A percentile compares a stretch with the other conserved stretches of the same genome.
These are phyloP conservation scores for Ispidina lecontei DNA, from an alignment of 2,797 vertebrate genomes.

Conservation along the genomic window DNA sequence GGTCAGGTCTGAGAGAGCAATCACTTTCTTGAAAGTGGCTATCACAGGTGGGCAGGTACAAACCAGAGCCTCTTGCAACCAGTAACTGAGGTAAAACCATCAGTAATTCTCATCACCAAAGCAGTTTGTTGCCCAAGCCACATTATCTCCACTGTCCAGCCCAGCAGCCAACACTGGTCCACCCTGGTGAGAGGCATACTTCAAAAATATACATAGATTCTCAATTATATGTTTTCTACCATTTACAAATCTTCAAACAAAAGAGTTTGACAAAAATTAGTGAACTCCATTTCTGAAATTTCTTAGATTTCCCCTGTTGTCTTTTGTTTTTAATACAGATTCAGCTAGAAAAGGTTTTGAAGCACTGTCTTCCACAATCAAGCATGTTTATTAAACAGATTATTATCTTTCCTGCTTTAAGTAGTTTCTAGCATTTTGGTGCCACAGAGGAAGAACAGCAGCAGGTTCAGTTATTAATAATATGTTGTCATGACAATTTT, in stretches of 20 bases:
- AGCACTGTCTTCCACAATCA: constrained; percentile 23
- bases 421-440: constrained; percentile 44
- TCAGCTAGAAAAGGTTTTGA: neutral
- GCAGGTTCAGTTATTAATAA: constrained; percentile 67
- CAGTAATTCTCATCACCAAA: neutral
- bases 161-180: neutral
- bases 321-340: neutral
- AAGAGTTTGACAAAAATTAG: neutral
- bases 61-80: neutral
- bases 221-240: neutral
- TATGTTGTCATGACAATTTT: constrained; percentile 74
- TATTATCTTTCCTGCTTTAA: constrained; percentile 56
- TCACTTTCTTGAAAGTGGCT: neutral
- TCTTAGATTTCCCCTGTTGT: neutral
- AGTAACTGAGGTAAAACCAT: neutral
- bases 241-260: neutral
- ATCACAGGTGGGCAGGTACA: neutral
- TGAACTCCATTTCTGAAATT: neutral
- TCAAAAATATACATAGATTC: neutral
- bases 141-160: neutral
- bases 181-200: neutral
- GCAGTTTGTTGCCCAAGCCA: neutral
- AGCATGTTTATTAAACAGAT: constrained; percentile 50
- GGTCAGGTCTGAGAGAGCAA: neutral
- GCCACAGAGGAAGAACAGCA: constrained; percentile 56